A percentile compares a stretch with the other conserved stretches of the same genome.
Evolutionary conservation across 2,797 vertebrate genomes (phyloP).

Genomic region (Denticeps clupeoides): DNA sequence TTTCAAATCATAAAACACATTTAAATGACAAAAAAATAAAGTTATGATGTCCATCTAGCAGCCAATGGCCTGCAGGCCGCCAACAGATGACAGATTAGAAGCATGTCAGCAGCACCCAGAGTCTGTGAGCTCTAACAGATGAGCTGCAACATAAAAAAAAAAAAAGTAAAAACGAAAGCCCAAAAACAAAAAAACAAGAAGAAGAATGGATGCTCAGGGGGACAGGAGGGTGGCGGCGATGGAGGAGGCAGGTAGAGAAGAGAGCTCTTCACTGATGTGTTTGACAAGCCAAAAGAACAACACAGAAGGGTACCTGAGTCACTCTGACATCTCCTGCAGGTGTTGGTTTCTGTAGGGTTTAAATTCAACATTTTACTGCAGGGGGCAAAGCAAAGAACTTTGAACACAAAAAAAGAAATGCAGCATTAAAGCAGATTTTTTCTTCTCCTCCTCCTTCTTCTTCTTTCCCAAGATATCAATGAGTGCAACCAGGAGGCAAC

Average conservation of each 20-base stretch:
- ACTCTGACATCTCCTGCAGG: constrained; percentile 80
- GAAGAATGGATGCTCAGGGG: constrained; percentile 34
- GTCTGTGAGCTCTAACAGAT: constrained; percentile 29
- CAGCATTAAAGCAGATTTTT: constrained; percentile 19
- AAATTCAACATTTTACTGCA: constrained; percentile 72
- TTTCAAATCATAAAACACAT: not conserved
- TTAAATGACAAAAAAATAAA: constrained; percentile 25
- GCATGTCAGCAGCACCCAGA: constrained; percentile 31
- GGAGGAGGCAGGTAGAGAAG: not conserved
- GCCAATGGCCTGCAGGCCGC: constrained; percentile 56
- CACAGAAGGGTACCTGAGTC: constrained; percentile 75
- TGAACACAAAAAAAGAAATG: constrained; percentile 49
- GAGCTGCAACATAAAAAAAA: not conserved
- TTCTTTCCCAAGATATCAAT: constrained; percentile 1
- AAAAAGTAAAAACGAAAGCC: constrained; percentile 19
- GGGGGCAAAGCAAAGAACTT: constrained; percentile 38
- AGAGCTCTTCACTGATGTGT: constrained; percentile 46
- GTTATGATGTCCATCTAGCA: constrained; percentile 65
- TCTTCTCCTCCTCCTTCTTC: no score
- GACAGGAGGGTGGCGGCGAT: constrained; percentile 49
- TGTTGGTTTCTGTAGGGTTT: constrained; percentile 80
- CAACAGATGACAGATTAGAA: constrained; percentile 31
- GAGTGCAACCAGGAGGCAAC: not conserved
- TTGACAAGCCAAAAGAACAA: constrained; percentile 64
- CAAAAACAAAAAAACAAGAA: constrained; percentile 27